Base-by-base conservation (phyloP, 2,113 vertebrate species). In the Columba livia region DNA sequence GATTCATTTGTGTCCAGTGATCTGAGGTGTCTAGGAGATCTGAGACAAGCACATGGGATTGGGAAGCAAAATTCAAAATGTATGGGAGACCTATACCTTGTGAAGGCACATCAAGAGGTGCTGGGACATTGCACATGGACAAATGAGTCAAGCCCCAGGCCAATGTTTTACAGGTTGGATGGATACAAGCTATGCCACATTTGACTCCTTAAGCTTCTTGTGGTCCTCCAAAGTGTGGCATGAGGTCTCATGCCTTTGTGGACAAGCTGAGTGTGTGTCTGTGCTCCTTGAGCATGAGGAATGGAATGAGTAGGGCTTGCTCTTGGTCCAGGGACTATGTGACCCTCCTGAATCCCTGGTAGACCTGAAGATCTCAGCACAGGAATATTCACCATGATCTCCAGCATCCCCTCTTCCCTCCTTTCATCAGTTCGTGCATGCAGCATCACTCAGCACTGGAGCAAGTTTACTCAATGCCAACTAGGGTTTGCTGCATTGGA, bases 271-370 rank as follows among this genome's bases (percentile, higher is more conserved):
- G 21, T 6, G 13, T 3, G 47, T 26, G 17, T 6, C 14, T 28
- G 23, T 38, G 29, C 36, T 84, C n/a, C 19, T 40, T 54, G 15
- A 69, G 13, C 0, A 3, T 5, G 42, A 88, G 50, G 54, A 65
- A 0, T 3, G 1, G 60, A 47, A 47, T 47, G 44, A 12, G 12
- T 40, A 25, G 2, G 7, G 2, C 62, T 89, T 2, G 0, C 18
- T 9, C 48, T 51, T 26, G 7, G 11, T 42, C 58, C 9, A 10
- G 16, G 57, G 53, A 4, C 23, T n/a, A 1, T 11, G 29, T 34
- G 50, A 21, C n/a, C 10, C 5, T 88, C 82, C 38, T 42, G 72
- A 42, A 56, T 29, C 10, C 34, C 34, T 32, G 38, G 12, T 57
- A 34, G 12, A 38, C 19, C 32, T 42, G n/a, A 58, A 19, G 17